A percentile compares a stretch with the other conserved stretches of the same genome.
These are phyloP conservation scores for Euura lappo DNA, from an alignment of 1,140 invertebrate genomes.

Conservation along the genomic window DNA sequence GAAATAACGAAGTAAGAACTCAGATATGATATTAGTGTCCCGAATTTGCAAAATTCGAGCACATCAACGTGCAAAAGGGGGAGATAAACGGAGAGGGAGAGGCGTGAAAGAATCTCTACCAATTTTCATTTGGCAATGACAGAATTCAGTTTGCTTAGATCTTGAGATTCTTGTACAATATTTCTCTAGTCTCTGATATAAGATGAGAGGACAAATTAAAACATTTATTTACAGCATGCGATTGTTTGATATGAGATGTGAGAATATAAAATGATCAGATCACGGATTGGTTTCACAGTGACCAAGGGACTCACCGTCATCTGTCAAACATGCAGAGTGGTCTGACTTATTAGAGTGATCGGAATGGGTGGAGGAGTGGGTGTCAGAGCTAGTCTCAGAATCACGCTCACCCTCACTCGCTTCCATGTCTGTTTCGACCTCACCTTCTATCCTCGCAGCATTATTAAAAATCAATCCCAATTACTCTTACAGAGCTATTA, in stretches of 20 bases:
- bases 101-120: too few species aligned
- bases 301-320: constrained; percentile 54
- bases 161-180: too few species aligned
- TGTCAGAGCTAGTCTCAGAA: constrained; percentile 62
- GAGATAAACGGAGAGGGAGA: too few species aligned
- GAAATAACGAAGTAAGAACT: too few species aligned
- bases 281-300: background rate
- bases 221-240: constrained; percentile 9
- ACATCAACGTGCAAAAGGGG: too few species aligned
- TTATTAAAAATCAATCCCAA: constrained; percentile 39
- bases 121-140: too few species aligned
- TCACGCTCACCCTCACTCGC: constrained; percentile 59
- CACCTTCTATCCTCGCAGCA: constrained; percentile 61
- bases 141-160: too few species aligned
- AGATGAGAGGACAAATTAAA: background rate
- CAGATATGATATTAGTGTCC: too few species aligned
- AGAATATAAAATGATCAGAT: background rate
- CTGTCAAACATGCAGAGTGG: constrained; percentile 57
- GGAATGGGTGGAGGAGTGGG: constrained; percentile 56
- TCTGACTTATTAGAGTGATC: constrained; percentile 58
- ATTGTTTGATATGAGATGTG: background rate
- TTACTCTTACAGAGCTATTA: constrained; percentile 8
- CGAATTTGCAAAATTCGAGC: too few species aligned
- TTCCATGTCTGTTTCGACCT: constrained; percentile 58
- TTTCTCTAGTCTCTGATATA: background rate